These are phyloP conservation scores for Pantala flavescens DNA, from an alignment of 1,140 invertebrate species.

Conservation along the genomic window DNA sequence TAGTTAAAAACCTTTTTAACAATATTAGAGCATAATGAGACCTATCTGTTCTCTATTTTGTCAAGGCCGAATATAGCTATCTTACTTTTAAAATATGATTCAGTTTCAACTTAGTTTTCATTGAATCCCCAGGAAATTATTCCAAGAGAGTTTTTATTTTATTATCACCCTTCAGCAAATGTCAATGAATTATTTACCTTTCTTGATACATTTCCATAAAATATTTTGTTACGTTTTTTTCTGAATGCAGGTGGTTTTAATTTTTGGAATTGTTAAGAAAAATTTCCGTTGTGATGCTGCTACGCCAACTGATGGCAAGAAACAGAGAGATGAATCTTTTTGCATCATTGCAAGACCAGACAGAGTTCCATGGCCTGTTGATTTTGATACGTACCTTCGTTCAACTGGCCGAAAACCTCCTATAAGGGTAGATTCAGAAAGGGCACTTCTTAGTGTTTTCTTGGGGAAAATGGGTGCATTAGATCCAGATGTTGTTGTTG, in stretches of 20 bases:
- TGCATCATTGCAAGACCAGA: neutral
- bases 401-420: neutral
- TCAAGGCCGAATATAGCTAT: too few relatives aligned
- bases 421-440: constrained; percentile 63
- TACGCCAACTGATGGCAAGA: neutral
- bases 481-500: constrained; percentile 89
- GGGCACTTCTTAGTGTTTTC: constrained; percentile 72
- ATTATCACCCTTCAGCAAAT: too few relatives aligned
- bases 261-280: neutral
- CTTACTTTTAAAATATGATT: too few relatives aligned
- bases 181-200: too few relatives aligned
- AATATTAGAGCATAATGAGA: too few relatives aligned
- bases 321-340: neutral
- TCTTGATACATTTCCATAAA: neutral
- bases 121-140: too few relatives aligned
- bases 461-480: constrained; percentile 72
- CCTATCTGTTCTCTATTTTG: too few relatives aligned
- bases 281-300: neutral
- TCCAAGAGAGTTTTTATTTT: too few relatives aligned
- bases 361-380: neutral
- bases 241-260: neutral
- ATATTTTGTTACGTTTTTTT: neutral
- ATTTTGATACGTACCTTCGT: neutral
- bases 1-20: too few relatives aligned
- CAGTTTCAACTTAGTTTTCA: too few relatives aligned